Evolutionary conservation across 2,113 vertebrate species (phyloP).

Genomic region (Rhadina sibilatrix): DNA sequence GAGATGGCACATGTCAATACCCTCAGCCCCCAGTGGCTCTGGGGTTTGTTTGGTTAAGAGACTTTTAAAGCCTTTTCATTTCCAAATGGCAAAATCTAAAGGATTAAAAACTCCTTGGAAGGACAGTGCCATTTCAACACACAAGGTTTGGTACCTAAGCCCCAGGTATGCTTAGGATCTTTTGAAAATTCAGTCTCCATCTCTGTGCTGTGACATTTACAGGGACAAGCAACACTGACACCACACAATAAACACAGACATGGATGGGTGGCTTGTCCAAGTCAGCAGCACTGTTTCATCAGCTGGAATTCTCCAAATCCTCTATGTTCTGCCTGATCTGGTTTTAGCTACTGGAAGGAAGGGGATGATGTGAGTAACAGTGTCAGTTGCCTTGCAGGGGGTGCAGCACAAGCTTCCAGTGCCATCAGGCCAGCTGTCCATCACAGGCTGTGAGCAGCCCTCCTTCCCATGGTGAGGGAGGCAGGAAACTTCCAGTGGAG

Average conservation of each 20-base stretch:
- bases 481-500: background rate
- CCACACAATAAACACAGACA: background rate
- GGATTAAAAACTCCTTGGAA: background rate
- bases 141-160: background rate
- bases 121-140: accelerated
- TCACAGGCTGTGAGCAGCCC: background rate
- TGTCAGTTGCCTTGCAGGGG: background rate
- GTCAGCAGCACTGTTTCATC: background rate
- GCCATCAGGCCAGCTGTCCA: background rate
- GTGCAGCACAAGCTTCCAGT: background rate
- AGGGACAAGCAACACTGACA: background rate
- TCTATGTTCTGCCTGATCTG: background rate
- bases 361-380: background rate
- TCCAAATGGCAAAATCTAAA: background rate
- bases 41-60: background rate
- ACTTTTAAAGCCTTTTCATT: background rate
- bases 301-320: background rate
- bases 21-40: background rate
- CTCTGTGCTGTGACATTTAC: background rate
- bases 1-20: background rate
- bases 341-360: background rate
- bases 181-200: background rate
- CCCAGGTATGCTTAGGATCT: background rate
- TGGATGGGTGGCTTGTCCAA: background rate
- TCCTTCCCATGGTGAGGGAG: background rate